These are phyloP conservation scores for Agrilus cyanescens DNA, from an alignment of 2,888 invertebrate species.

Conservation along the genomic window DNA sequence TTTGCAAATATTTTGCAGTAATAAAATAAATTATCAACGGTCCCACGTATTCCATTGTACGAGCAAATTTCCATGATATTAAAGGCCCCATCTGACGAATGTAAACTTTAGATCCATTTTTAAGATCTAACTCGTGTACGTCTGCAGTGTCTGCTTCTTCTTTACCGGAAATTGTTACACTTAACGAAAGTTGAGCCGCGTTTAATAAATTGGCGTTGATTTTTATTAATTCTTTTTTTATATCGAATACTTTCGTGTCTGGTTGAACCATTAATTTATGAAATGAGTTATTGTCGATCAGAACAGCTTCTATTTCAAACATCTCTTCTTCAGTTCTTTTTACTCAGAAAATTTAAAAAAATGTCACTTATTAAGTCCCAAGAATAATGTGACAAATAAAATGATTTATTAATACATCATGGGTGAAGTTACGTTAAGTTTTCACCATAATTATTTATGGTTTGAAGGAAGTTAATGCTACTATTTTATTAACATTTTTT, in stretches of 20 bases:
- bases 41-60: constrained; percentile 92
- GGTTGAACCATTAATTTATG: constrained; percentile 33
- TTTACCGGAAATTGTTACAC: constrained; percentile 72
- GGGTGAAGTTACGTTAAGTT: too few relatives aligned
- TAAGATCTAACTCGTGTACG: constrained; percentile 54
- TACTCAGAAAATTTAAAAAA: too few relatives aligned
- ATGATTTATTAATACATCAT: too few relatives aligned
- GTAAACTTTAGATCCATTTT: constrained; percentile 64
- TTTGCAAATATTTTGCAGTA: constrained; percentile 75
- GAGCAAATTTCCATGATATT: constrained; percentile 96
- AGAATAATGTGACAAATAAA: too few relatives aligned
- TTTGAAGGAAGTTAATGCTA: too few relatives aligned
- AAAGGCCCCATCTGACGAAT: constrained; percentile 96
- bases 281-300: too few relatives aligned
- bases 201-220: constrained; percentile 53
- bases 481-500: too few relatives aligned
- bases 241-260: constrained; percentile 54
- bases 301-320: too few relatives aligned
- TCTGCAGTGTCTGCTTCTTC: constrained; percentile 67
- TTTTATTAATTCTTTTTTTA: constrained; percentile 62
- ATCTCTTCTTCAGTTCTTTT: too few relatives aligned
- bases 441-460: too few relatives aligned
- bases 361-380: too few relatives aligned
- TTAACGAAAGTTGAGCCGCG: constrained; percentile 74
- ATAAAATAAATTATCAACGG: constrained; percentile 85